A percentile compares a stretch with the other conserved stretches of the same genome.
Evolutionary conservation across 2,113 vertebrate genomes (phyloP).

Genomic region (Octodon degus): DNA sequence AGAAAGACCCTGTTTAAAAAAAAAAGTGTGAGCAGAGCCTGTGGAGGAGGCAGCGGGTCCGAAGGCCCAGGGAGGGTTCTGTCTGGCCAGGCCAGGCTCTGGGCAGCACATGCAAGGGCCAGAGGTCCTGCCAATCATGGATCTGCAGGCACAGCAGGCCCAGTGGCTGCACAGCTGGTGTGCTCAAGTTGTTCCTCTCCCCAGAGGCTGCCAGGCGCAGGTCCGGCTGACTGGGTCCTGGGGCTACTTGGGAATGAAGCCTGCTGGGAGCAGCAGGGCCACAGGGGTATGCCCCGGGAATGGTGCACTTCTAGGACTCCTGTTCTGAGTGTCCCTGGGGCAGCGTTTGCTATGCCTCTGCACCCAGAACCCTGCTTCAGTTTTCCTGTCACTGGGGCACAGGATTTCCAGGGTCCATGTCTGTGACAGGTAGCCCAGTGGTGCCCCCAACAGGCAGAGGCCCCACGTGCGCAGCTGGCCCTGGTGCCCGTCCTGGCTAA

Average conservation of each 20-base stretch:
- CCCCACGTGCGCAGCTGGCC: not conserved
- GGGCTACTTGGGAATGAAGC: not conserved
- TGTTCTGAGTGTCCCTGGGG: fast-evolving
- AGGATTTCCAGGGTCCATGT: too few relatives aligned
- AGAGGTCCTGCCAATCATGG: not conserved
- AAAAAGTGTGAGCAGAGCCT: too few relatives aligned
- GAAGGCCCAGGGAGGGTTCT: fast-evolving
- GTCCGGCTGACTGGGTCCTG: too few relatives aligned
- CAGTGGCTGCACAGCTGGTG: not conserved
- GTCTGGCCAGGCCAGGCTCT: not conserved
- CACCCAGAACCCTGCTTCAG: not conserved
- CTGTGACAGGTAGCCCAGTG: not conserved
- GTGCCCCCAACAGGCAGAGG: not conserved
- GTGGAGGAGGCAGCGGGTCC: not conserved
- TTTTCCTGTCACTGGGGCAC: too few relatives aligned
- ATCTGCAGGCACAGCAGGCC: not conserved
- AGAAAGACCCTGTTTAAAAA: too few relatives aligned
- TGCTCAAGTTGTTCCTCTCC: not conserved
- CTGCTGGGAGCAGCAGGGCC: not conserved
- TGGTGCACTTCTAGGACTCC: not conserved
- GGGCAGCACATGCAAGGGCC: too few relatives aligned
- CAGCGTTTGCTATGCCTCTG: fast-evolving
- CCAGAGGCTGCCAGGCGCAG: fast-evolving
- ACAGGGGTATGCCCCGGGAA: not conserved
- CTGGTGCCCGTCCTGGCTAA: fast-evolving